A percentile compares a stretch with the other conserved stretches of the same genome.
phyloP scores from a whole-genome alignment of 2,888 invertebrate species.

The Cyaniris semiargus region DNA sequence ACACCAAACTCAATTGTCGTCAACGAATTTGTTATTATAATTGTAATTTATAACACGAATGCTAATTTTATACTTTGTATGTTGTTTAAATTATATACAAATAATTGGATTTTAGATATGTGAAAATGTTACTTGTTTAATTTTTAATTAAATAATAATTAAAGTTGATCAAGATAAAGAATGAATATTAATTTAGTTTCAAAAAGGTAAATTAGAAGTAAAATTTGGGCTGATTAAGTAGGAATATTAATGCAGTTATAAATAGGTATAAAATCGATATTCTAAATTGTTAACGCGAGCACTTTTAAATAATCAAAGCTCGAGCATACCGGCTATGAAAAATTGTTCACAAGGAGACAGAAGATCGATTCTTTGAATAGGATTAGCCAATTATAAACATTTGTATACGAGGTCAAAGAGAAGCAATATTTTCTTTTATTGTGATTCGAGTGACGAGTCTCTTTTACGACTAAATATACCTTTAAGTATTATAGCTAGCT shows the following conservation, averaged over 20 bases:
- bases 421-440: neutral
- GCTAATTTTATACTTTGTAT: neutral
- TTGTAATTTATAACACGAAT: slow-evolving; percentile 7
- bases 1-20: slow-evolving; percentile 1
- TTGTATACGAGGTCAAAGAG: slow-evolving; percentile 1
- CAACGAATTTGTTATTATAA: neutral
- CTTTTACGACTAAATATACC: neutral
- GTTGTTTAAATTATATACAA: neutral
- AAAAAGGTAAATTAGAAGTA: no score
- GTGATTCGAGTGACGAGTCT: neutral
- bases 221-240: no score
- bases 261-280: neutral
- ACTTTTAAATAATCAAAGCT: no score
- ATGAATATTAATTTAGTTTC: no score
- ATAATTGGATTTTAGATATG: neutral
- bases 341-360: neutral
- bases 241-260: neutral
- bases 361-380: slow-evolving; percentile 10
- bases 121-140: neutral
- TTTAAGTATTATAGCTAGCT: neutral
- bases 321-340: neutral
- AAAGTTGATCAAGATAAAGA: neutral
- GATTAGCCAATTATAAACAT: neutral
- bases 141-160: neutral
- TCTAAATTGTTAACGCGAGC: neutral